phyloP scores from a whole-genome alignment of 2,113 vertebrate species.

The Muntiacus reevesi region DNA sequence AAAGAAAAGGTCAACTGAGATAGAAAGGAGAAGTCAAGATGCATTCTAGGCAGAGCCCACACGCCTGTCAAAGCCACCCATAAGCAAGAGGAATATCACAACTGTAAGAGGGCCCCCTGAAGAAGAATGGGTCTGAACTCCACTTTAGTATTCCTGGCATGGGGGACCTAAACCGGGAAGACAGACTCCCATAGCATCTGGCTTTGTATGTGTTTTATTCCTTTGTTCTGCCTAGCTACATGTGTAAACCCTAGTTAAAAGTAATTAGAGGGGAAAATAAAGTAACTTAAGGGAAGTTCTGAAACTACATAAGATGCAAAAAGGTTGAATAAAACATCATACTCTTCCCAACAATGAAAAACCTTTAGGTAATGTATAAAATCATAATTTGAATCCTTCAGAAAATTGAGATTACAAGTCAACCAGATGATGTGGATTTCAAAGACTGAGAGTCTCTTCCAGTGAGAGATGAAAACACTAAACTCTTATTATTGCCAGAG shows the following conservation, averaged over 20 bases:
- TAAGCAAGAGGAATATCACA: background rate
- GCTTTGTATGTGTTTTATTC: background rate
- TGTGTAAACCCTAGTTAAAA: background rate
- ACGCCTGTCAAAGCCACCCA: background rate
- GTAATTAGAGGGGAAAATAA: background rate
- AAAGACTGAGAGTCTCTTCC: background rate
- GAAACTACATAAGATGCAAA: background rate
- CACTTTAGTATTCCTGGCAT: background rate
- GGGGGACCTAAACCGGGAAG: background rate
- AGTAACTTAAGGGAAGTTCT: background rate
- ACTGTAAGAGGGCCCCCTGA: background rate
- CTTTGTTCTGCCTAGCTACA: background rate
- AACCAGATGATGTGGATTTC: background rate
- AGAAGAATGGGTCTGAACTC: background rate
- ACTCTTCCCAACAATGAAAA: background rate
- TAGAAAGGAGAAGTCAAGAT: background rate
- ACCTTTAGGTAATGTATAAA: background rate
- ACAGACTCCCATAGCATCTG: background rate
- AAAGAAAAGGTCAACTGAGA: background rate
- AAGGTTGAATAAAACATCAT: background rate
- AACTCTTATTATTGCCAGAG: background rate
- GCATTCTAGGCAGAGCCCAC: background rate
- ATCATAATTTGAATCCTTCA: background rate
- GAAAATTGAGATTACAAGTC: background rate
- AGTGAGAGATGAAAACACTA: background rate